Conservation (phyloP, 2,888 invertebrate species). For the Andrena chrysosceles region DNA sequence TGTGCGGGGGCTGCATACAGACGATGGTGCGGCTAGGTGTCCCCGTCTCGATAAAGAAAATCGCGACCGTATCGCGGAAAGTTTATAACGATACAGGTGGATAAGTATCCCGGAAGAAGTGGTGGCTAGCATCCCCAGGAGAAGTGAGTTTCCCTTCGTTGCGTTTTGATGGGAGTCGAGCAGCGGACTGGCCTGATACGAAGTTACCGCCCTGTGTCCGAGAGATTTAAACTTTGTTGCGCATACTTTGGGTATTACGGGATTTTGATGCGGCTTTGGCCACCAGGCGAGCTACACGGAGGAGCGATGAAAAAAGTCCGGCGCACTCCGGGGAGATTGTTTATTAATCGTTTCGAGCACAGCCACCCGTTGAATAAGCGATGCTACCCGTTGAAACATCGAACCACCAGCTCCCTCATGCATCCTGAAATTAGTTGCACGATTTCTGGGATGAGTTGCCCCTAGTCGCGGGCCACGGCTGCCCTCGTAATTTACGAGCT, state of each 20-base stretch:
- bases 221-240: constrained; percentile 75
- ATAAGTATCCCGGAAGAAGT: constrained; percentile 50
- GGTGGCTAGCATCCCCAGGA: constrained; percentile 2
- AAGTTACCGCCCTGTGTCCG: constrained; percentile 76
- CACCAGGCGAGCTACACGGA: background rate
- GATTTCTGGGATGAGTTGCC: constrained; percentile 30
- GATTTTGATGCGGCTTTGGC: constrained; percentile 65
- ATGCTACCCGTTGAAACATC: background rate
- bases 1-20: background rate
- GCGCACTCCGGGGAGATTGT: constrained; percentile 22
- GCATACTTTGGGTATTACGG: constrained; percentile 68
- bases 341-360: constrained; percentile 41
- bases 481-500: constrained; percentile 37
- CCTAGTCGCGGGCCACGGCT: constrained; percentile 4
- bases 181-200: constrained; percentile 74
- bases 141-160: constrained; percentile 51
- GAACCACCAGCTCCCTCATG: background rate
- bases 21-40: constrained; percentile 35
- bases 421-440: constrained; percentile 34
- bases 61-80: constrained; percentile 67
- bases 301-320: too few relatives aligned
- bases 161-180: constrained; percentile 74
- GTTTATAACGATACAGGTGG: constrained; percentile 70
- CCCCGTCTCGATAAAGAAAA: constrained; percentile 68
- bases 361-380: constrained; percentile 1